Percentiles rank a stretch among this genome's conserved stretches.
Conservation (phyloP, 2,113 vertebrate species). For the Meriones unguiculatus region DNA sequence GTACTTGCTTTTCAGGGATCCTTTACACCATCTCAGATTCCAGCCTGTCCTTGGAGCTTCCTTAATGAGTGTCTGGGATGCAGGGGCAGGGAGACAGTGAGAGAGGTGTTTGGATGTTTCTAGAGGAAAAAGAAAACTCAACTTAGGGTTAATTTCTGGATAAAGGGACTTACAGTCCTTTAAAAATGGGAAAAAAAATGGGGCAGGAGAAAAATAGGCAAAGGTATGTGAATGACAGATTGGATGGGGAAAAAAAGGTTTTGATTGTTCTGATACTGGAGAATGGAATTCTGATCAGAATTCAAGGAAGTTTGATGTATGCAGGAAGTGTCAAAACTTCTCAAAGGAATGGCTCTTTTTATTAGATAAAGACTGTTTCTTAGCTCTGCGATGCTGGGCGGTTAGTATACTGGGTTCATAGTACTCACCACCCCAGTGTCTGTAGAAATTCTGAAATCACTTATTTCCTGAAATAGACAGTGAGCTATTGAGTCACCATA, state of each 20-base stretch:
- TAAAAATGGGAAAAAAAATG: background rate
- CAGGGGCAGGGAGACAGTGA: background rate
- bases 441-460: background rate
- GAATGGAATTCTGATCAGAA: background rate
- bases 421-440: no score
- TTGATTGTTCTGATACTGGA: background rate
- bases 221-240: background rate
- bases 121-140: background rate
- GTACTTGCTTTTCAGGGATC: background rate
- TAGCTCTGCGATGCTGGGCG: background rate
- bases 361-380: background rate
- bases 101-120: background rate
- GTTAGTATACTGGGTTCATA: background rate
- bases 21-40: background rate
- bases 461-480: background rate
- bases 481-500: background rate
- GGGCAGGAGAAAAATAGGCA: background rate
- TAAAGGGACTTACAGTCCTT: background rate
- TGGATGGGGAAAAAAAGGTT: background rate
- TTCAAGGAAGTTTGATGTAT: background rate
- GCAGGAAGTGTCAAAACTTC: slow-evolving; percentile 29
- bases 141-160: background rate
- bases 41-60: background rate
- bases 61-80: background rate
- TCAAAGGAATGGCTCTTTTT: slow-evolving; percentile 48